Percentiles rank a stretch among this genome's conserved stretches.
Conservation (phyloP, 2,888 invertebrate species). For the Drosophila longiperda region DNA sequence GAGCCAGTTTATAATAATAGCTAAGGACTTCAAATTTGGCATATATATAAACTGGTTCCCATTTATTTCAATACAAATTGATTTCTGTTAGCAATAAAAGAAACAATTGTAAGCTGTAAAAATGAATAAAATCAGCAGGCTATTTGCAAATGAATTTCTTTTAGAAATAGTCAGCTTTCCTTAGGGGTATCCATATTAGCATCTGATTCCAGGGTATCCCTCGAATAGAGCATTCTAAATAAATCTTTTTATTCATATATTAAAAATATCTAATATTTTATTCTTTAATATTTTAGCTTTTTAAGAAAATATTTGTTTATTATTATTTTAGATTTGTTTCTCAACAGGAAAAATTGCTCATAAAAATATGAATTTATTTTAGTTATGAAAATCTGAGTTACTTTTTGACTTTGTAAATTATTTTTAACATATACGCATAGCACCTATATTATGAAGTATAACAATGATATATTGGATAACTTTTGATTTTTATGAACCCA, state of each 20-base stretch:
- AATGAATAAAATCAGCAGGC: too few relatives aligned
- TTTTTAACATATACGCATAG: background rate
- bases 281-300: too few relatives aligned
- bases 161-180: background rate
- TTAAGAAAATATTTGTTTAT: too few relatives aligned
- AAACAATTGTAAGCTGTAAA: background rate
- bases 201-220: too few relatives aligned
- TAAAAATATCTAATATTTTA: too few relatives aligned
- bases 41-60: background rate
- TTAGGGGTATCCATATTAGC: background rate
- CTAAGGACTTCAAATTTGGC: background rate
- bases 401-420: background rate
- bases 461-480: background rate
- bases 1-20: background rate
- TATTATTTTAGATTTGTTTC: too few relatives aligned
- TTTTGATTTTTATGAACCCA: background rate
- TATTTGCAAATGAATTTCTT: background rate
- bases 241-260: background rate
- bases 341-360: too few relatives aligned
- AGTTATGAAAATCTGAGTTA: too few relatives aligned
- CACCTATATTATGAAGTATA: background rate
- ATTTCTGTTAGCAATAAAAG: background rate
- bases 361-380: too few relatives aligned
- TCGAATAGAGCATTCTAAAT: background rate
- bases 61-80: background rate